phyloP scores from a whole-genome alignment of 1,140 invertebrate genomes.

The Campodea augens region DNA sequence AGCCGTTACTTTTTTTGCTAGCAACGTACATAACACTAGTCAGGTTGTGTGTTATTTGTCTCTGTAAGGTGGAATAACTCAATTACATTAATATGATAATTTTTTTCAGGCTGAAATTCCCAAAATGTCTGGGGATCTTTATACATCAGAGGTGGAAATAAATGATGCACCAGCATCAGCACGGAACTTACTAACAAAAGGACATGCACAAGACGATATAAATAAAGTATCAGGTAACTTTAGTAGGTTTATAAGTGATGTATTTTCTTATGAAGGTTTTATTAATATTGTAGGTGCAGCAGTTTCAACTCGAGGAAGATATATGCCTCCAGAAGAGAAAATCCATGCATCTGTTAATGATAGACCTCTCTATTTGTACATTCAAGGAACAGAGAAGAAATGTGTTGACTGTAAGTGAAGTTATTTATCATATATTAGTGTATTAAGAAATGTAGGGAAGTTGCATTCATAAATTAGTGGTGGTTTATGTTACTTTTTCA shows the following conservation, averaged over 20 bases:
- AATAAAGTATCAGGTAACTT: constrained; percentile 25
- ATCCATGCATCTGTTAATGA: constrained; percentile 29
- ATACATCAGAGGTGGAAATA: constrained; percentile 38
- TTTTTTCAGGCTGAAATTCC: constrained; percentile 6
- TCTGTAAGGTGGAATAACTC: too few relatives aligned
- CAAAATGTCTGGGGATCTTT: constrained; percentile 25
- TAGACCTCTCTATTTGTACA: constrained; percentile 36
- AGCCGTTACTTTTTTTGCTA: too few relatives aligned
- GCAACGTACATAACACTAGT: too few relatives aligned
- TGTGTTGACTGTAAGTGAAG: constrained; percentile 35
- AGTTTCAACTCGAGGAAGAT: constrained; percentile 39
- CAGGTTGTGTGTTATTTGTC: too few relatives aligned
- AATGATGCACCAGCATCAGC: constrained; percentile 39
- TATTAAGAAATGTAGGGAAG: too few relatives aligned
- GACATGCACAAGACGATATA: constrained; percentile 41
- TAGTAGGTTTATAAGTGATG: background rate
- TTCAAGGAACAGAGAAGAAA: constrained; percentile 36
- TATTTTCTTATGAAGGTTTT: constrained; percentile 1
- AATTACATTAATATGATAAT: too few relatives aligned
- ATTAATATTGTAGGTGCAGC: constrained; percentile 33
- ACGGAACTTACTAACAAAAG: constrained; percentile 37
- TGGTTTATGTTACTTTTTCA: background rate
- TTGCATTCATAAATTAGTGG: too few relatives aligned
- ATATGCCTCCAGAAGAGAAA: constrained; percentile 35
- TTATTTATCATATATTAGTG: too few relatives aligned